phyloP scores from a whole-genome alignment of 2,113 vertebrate genomes.

The Bathybates hornii region DNA sequence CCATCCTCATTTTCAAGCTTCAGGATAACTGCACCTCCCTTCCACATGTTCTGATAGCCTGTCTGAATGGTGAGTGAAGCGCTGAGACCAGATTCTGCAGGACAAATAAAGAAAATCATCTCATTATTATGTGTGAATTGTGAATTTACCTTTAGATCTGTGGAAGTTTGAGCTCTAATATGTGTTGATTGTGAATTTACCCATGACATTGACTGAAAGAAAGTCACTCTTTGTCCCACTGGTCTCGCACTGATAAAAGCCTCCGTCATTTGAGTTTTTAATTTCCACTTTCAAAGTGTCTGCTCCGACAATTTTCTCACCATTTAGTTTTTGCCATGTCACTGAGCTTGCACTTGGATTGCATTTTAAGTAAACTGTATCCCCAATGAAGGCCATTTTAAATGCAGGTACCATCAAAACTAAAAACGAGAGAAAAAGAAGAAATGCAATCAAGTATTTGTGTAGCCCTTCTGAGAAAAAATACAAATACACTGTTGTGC shows the following conservation, averaged over 20 bases:
- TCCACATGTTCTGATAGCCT: neutral
- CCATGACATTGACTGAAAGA: rapidly evolving
- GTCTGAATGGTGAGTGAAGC: slow-evolving; percentile 4
- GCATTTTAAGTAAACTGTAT: slow-evolving; percentile 16
- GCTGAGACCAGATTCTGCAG: neutral
- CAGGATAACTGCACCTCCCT: neutral
- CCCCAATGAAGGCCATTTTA: neutral
- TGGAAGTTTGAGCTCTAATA: neutral
- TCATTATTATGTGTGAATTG: neutral
- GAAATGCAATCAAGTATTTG: neutral
- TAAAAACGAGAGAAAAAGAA: neutral
- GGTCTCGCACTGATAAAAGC: neutral
- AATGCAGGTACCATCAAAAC: neutral
- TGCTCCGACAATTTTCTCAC: rapidly evolving
- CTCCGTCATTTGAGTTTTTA: neutral
- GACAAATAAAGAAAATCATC: neutral
- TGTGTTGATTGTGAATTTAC: neutral
- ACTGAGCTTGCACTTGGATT: rapidly evolving
- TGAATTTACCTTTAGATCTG: neutral
- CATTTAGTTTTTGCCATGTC: neutral
- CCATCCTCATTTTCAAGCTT: neutral
- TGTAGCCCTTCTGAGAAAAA: neutral
- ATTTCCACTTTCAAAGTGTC: neutral
- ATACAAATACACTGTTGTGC: neutral
- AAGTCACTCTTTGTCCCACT: rapidly evolving